These are phyloP conservation scores for Palaemon carinicauda DNA, from an alignment of 1,140 invertebrate genomes.

Conservation along the genomic window DNA sequence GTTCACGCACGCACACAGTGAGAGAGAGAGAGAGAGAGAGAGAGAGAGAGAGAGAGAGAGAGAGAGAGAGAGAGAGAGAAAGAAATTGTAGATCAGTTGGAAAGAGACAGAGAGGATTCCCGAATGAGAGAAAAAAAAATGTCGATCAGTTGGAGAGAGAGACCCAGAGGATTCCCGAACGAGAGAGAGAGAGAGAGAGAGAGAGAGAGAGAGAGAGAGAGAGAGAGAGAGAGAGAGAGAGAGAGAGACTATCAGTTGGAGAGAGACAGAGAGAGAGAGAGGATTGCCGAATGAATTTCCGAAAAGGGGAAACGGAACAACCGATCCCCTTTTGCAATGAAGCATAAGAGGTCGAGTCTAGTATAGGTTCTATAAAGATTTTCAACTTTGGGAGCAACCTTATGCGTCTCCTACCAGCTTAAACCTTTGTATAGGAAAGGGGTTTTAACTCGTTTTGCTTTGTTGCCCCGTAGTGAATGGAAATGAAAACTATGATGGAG, in stretches of 20 bases:
- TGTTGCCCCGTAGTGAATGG: no score
- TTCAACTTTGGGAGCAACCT: no score
- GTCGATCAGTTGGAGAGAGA: no score
- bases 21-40: not conserved
- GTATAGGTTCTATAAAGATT: not conserved
- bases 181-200: not conserved
- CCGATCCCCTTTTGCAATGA: not conserved
- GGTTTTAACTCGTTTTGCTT: no score
- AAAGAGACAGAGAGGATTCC: not conserved
- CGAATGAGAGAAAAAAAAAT: no score
- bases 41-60: not conserved
- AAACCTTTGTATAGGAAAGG: no score
- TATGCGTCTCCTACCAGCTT: no score
- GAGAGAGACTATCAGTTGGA: not conserved
- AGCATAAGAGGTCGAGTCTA: not conserved
- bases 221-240: not conserved
- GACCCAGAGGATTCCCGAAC: not conserved
- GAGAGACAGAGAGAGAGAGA: not conserved
- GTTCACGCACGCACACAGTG: not conserved
- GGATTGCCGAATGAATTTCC: not conserved
- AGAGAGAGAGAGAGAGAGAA: not conserved
- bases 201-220: not conserved
- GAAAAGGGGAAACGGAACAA: not conserved
- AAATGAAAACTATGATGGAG: no score
- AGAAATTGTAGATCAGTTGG: not conserved